These are phyloP conservation scores for Mylabris phalerata DNA, from an alignment of 1,140 invertebrate genomes.

Conservation along the genomic window DNA sequence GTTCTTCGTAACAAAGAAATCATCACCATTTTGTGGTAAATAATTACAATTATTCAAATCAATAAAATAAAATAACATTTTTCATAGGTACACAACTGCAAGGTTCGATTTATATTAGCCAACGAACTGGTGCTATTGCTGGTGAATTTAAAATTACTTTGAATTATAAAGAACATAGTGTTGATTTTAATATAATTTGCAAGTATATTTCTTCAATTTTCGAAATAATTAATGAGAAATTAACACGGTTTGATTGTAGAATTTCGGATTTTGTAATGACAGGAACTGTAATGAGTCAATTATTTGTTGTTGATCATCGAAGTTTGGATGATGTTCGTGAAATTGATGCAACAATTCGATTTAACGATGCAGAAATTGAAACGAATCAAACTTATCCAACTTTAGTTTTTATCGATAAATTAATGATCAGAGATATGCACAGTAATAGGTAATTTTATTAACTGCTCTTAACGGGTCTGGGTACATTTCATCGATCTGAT, in stretches of 20 bases:
- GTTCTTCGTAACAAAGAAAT: conserved; percentile 39
- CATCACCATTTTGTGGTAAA: conserved; percentile 40
- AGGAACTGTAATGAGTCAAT: conserved; percentile 28
- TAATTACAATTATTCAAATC: not conserved
- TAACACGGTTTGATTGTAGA: conserved; percentile 6
- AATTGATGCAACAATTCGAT: conserved; percentile 26
- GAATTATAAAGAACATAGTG: conserved; percentile 27
- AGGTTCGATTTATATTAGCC: conserved; percentile 34
- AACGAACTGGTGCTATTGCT: conserved; percentile 29
- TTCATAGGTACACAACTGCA: conserved; percentile 38
- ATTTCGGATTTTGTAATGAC: conserved; percentile 30
- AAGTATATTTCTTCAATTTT: conserved; percentile 30
- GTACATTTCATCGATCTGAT: too few relatives aligned
- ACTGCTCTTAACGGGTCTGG: too few relatives aligned
- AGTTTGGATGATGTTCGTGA: conserved; percentile 22
- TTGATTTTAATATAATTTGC: conserved; percentile 33
- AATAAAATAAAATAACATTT: not conserved
- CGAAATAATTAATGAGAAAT: conserved; percentile 3
- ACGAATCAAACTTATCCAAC: conserved; percentile 17
- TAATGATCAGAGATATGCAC: conserved; percentile 35
- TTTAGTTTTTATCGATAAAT: conserved; percentile 27
- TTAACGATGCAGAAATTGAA: conserved; percentile 24
- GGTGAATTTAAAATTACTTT: conserved; percentile 36
- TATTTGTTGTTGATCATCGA: conserved; percentile 28
- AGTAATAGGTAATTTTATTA: conserved; percentile 30